A percentile compares a stretch with the other conserved stretches of the same genome.
Evolutionary conservation across 2,797 vertebrate genomes (phyloP).

Genomic region (Chelidonichthys spinosus): DNA sequence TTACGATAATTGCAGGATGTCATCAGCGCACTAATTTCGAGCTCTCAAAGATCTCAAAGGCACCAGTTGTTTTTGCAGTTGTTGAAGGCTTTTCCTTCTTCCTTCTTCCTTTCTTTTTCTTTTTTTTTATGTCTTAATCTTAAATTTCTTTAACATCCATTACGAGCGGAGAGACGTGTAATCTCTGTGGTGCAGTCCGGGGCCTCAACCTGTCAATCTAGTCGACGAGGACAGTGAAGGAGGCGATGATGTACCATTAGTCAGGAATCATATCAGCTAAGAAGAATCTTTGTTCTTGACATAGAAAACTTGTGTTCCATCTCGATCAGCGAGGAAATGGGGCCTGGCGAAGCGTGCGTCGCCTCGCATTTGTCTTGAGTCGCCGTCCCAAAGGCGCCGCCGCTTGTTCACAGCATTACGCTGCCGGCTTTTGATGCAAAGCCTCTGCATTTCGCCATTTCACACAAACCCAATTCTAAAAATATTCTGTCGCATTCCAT

Average conservation of each 20-base stretch:
- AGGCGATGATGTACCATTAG: slow-evolving; percentile 69
- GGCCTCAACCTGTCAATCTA: slow-evolving; percentile 59
- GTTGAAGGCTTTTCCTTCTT: slow-evolving; percentile 33
- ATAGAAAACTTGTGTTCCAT: slow-evolving; percentile 81
- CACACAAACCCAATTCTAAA: slow-evolving; percentile 76
- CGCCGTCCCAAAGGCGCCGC: slow-evolving; percentile 57
- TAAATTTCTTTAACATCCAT: slow-evolving; percentile 19
- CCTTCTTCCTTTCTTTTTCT: slow-evolving; percentile 21
- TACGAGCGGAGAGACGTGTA: slow-evolving; percentile 23
- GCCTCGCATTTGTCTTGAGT: slow-evolving; percentile 76
- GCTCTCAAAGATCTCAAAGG: slow-evolving; percentile 55
- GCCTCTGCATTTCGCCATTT: slow-evolving; percentile 76
- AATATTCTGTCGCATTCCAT: slow-evolving; percentile 82
- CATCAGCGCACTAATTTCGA: slow-evolving; percentile 69
- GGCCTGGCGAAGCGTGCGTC: slow-evolving; percentile 70
- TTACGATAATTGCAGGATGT: slow-evolving; percentile 79
- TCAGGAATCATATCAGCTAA: slow-evolving; percentile 71
- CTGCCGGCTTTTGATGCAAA: slow-evolving; percentile 75
- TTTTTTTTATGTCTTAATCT: slow-evolving; percentile 1
- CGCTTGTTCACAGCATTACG: slow-evolving; percentile 66
- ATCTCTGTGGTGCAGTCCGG: slow-evolving; percentile 50
- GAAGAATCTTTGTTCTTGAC: slow-evolving; percentile 80
- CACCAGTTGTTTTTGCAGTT: slow-evolving; percentile 60
- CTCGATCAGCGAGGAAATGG: slow-evolving; percentile 77
- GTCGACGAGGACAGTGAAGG: slow-evolving; percentile 54